These are phyloP conservation scores for Vireo altiloquus DNA, from an alignment of 2,113 vertebrate species.

Conservation along the genomic window DNA sequence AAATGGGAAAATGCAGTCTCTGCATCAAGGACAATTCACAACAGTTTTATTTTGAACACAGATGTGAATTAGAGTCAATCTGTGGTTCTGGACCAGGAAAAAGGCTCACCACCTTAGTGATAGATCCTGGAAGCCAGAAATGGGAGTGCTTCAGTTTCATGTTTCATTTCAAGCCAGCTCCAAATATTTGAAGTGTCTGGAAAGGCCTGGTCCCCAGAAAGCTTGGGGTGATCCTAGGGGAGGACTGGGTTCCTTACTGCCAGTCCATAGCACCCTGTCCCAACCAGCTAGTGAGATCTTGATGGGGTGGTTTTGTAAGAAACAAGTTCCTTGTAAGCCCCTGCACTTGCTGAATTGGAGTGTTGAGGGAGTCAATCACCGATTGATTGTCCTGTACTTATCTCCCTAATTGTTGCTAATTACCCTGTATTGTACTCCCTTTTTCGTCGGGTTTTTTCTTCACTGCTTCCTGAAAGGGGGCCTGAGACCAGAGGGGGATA, in stretches of 20 bases:
- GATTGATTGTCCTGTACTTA: too few relatives aligned
- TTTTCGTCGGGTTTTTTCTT: too few relatives aligned
- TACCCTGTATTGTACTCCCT: too few relatives aligned
- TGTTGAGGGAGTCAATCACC: too few relatives aligned
- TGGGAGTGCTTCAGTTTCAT: neutral
- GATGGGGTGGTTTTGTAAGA: neutral
- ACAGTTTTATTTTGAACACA: neutral
- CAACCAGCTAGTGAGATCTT: neutral
- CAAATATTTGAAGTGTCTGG: neutral
- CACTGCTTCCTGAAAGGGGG: too few relatives aligned
- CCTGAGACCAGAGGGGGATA: too few relatives aligned
- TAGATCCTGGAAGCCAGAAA: neutral
- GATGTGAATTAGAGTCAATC: neutral
- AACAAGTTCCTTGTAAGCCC: too few relatives aligned
- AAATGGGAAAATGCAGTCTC: neutral
- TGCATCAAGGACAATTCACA: neutral
- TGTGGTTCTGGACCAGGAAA: neutral
- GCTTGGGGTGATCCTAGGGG: neutral
- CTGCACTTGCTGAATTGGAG: too few relatives aligned
- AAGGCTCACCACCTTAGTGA: neutral
- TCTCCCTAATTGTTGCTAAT: too few relatives aligned
- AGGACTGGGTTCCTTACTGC: neutral
- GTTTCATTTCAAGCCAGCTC: neutral
- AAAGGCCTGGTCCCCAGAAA: neutral
- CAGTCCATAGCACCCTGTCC: neutral